Evolutionary conservation across 1,140 invertebrate species (phyloP), one percentile per base, ranked within the genome.

Genomic region (Drosophila guanche): DNA sequence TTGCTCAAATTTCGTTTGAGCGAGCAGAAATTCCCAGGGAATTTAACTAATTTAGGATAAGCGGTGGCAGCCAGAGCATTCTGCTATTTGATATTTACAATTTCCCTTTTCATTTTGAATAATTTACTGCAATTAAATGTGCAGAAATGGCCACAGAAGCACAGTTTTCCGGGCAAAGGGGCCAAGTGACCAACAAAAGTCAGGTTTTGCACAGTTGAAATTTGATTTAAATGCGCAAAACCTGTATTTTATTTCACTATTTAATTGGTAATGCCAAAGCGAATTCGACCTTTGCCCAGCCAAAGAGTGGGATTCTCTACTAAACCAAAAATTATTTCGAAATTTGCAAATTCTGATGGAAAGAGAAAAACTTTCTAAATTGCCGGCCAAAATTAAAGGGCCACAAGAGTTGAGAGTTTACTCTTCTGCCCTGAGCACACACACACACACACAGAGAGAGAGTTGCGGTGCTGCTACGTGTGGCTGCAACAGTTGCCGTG

Each of bases 361-460:
- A 58, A 67, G 51, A 42, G 50, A 53, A 57, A 63, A 83, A 65
- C 61, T 60, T 77, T 53, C 42, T 48, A 80, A 80, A 73, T 72
- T 81, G 77, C 76, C 61, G 27, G 55, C 22, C 22, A 59, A 81
- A 78, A 83, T 83, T 80, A 83, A 81, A 83, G 68, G 56, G 48
- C 60, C 40, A 43, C 45, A 51, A 55, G 71, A 54, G 59, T 51
- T 51, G 16, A 57, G 78, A 69, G 48, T 74, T 74, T 20, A 20
- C 16, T 65, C 51, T 37, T 1, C 22, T 40, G 22, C 78, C 78
- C 81, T 80, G 77, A 58, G 27, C 14, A 14, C 40, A 20, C 40
- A 41, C 51, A 59, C 51, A 42, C 53, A 50, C 50, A 61, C 40
- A 43, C 14, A 47, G 33, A 37, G 8, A 37, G 8, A 12, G 3